These are phyloP conservation scores for Leptarthrus brevirostris DNA, from an alignment of 2,888 invertebrate species.

Conservation along the genomic window DNA sequence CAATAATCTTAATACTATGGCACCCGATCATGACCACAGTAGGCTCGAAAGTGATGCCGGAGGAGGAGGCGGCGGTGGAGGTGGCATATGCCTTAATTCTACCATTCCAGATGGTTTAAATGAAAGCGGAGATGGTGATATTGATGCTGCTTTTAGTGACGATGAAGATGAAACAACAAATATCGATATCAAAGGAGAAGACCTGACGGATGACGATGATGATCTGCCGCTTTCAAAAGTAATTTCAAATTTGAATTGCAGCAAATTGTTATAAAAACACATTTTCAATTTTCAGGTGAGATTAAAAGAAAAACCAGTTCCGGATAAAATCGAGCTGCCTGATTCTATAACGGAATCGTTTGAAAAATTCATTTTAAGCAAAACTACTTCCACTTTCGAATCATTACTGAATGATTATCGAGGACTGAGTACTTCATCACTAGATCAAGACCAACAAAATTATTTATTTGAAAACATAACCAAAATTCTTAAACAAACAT, in stretches of 20 bases:
- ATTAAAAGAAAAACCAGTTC: conserved; percentile 65
- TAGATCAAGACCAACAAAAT: conserved; percentile 65
- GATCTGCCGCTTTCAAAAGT: conserved; percentile 84
- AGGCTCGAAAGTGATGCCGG: conserved; percentile 52
- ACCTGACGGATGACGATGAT: conserved; percentile 70
- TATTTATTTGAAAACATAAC: conserved; percentile 66
- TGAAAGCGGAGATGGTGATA: conserved; percentile 63
- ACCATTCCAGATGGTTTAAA: conserved; percentile 56
- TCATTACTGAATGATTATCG: conserved; percentile 65
- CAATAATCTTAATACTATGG: conserved; percentile 47
- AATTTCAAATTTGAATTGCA: conserved; percentile 69
- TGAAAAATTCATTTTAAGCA: conserved; percentile 63
- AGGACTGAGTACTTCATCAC: conserved; percentile 61
- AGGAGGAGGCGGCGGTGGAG: conserved; percentile 48
- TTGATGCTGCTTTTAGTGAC: conserved; percentile 60
- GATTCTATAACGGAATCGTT: conserved; percentile 65
- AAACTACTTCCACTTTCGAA: conserved; percentile 64
- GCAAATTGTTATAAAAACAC: background rate
- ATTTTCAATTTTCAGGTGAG: conserved; percentile 60
- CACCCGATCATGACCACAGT: conserved; percentile 50
- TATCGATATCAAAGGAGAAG: conserved; percentile 61
- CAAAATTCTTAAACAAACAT: conserved; percentile 63
- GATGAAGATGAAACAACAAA: conserved; percentile 72
- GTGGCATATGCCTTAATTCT: conserved; percentile 45
- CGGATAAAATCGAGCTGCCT: conserved; percentile 66